These are phyloP conservation scores for Sanderia malayensis DNA, from an alignment of 30 jellyfish, hydroid and myxozoan species.

Conservation along the genomic window DNA sequence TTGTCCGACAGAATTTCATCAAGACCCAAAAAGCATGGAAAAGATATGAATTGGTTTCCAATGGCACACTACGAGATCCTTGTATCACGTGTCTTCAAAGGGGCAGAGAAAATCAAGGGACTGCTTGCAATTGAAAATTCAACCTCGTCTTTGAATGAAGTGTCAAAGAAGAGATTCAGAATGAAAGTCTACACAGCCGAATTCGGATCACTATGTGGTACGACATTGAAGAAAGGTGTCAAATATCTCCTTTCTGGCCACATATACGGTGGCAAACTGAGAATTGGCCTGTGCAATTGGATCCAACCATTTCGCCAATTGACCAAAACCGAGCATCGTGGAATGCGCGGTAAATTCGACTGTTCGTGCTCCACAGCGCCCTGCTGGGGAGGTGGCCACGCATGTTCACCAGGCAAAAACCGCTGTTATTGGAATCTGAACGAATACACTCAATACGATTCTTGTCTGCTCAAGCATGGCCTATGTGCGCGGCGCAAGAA, in stretches of 20 bases:
- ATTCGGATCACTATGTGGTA: conserved; percentile 19
- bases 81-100: conserved; percentile 23
- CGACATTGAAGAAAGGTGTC: conserved; percentile 12
- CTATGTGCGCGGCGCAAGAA: neutral
- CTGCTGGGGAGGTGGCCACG: conserved; percentile 13
- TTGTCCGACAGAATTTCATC: neutral
- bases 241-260: conserved; percentile 36
- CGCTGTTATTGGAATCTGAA: neutral
- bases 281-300: conserved; percentile 30
- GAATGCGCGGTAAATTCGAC: conserved; percentile 42
- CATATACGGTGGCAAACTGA: conserved; percentile 14
- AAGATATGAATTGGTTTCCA: neutral
- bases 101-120: conserved; percentile 11
- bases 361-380: conserved; percentile 39
- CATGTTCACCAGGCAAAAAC: neutral
- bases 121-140: conserved; percentile 19
- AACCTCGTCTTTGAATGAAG: neutral
- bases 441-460: neutral
- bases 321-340: conserved; percentile 26
- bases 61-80: conserved; percentile 27
- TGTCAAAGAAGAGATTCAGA: conserved; percentile 14
- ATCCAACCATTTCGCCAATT: conserved; percentile 1
- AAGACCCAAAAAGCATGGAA: neutral
- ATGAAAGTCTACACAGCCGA: conserved; percentile 12
- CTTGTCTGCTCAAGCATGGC: neutral